These are phyloP conservation scores for Drosophila lutescens DNA, from an alignment of 2,888 invertebrate species.

Conservation along the genomic window DNA sequence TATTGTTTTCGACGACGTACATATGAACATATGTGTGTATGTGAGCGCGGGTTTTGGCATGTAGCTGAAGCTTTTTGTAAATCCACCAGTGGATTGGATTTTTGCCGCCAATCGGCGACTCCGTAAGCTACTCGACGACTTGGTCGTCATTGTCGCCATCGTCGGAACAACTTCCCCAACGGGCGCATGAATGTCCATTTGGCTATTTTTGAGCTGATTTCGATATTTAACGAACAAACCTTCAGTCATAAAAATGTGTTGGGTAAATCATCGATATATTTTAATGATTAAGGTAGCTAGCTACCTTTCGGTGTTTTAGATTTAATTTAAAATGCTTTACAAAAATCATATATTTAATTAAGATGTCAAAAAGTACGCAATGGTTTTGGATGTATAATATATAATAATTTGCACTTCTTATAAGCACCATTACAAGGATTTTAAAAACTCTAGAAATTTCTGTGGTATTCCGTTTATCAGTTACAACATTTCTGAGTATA, in stretches of 20 bases:
- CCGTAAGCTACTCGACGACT: slow-evolving; percentile 29
- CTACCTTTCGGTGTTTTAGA: too few relatives aligned
- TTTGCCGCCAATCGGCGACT: slow-evolving; percentile 44
- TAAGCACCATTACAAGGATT: too few relatives aligned
- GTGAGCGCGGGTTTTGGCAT: slow-evolving; percentile 46
- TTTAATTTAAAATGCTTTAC: too few relatives aligned
- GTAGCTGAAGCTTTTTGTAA: slow-evolving; percentile 57
- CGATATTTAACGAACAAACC: neutral
- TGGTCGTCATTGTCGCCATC: slow-evolving; percentile 23
- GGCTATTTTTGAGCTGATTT: slow-evolving; percentile 6
- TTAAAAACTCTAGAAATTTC: too few relatives aligned
- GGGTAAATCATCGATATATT: too few relatives aligned
- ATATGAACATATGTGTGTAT: slow-evolving; percentile 9
- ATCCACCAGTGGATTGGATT: slow-evolving; percentile 66
- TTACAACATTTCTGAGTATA: neutral
- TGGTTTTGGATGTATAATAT: too few relatives aligned
- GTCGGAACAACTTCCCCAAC: slow-evolving; percentile 15
- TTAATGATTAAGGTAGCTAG: too few relatives aligned
- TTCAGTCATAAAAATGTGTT: neutral
- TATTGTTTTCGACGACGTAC: slow-evolving; percentile 61
- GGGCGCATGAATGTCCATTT: slow-evolving; percentile 12
- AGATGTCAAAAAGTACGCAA: neutral
- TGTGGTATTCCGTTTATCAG: too few relatives aligned
- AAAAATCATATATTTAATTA: neutral
- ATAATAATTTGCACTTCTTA: too few relatives aligned